These are phyloP conservation scores for Sitodiplosis mosellana DNA, from an alignment of 1,140 invertebrate genomes.

Conservation along the genomic window DNA sequence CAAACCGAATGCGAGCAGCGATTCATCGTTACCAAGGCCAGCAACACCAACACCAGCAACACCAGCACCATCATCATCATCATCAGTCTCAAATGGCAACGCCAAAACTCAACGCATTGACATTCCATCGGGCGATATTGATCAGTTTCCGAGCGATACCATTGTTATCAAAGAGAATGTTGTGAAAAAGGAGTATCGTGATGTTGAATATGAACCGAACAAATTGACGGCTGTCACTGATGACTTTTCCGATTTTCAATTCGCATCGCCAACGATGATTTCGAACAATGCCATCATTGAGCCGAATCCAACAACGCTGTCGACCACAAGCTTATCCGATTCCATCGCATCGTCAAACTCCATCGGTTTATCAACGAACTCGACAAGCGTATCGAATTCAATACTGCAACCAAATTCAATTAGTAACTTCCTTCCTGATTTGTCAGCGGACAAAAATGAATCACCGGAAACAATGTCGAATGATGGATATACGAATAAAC, in stretches of 20 bases:
- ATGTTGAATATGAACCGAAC: constrained; percentile 22
- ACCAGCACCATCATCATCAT: neutral
- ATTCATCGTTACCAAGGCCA: neutral
- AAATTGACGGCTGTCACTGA: constrained; percentile 11
- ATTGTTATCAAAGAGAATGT: constrained; percentile 22
- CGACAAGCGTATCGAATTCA: neutral
- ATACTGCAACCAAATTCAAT: neutral
- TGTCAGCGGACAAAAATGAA: neutral
- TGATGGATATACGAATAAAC: neutral
- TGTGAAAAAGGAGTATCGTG: constrained; percentile 24
- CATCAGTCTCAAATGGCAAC: neutral
- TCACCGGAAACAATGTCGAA: neutral
- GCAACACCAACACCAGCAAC: neutral
- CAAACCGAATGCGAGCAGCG: neutral
- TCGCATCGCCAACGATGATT: constrained; percentile 9
- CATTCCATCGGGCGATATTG: constrained; percentile 10
- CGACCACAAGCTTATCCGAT: neutral
- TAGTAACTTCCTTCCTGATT: neutral
- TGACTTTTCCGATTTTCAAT: constrained; percentile 23
- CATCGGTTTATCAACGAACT: neutral
- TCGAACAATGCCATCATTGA: neutral
- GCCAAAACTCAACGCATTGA: constrained; percentile 7
- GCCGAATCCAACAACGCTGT: neutral
- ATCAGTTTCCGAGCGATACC: constrained; percentile 21
- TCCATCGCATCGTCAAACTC: neutral